Evolutionary conservation across 2,888 invertebrate species (phyloP).

Genomic region (Pinctada fucata): DNA sequence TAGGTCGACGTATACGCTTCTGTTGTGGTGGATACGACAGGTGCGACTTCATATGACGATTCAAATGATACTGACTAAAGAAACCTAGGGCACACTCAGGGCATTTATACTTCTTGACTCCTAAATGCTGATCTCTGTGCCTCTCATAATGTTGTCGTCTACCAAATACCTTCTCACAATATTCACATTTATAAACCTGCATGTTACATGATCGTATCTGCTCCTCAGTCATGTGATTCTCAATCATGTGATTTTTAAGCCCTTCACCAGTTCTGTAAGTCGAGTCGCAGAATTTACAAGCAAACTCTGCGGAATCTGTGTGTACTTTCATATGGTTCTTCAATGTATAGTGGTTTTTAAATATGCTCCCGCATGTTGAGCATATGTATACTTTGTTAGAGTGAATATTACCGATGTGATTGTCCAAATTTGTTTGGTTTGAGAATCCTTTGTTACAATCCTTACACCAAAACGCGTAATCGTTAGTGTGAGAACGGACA

Average conservation of each 20-base stretch:
- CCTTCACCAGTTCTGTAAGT: conserved; percentile 23
- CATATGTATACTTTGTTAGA: conserved; percentile 20
- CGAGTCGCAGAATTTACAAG: conserved; percentile 26
- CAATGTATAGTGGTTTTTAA: conserved; percentile 13
- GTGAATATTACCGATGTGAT: conserved; percentile 8
- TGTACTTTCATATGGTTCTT: conserved; percentile 26
- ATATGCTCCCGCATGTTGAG: conserved; percentile 12
- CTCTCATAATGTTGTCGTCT: conserved; percentile 26
- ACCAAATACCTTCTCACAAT: conserved; percentile 22
- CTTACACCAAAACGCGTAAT: conserved; percentile 16
- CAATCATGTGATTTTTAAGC: conserved; percentile 24
- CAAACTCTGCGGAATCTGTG: conserved; percentile 14
- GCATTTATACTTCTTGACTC: conserved; percentile 26
- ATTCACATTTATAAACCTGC: conserved; percentile 22
- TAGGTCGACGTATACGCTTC: conserved; percentile 2
- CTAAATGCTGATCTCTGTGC: conserved; percentile 21
- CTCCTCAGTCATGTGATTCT: conserved; percentile 27
- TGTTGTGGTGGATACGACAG: not conserved
- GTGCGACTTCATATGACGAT: conserved; percentile 20
- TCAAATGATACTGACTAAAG: conserved; percentile 25
- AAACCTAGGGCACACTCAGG: conserved; percentile 16
- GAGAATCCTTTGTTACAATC: conserved; percentile 20
- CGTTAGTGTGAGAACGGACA: conserved; percentile 12
- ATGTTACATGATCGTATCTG: conserved; percentile 21
- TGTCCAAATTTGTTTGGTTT: conserved; percentile 12